Evolutionary conservation across 2,888 invertebrate species (phyloP), one percentile per base, ranked within the genome.

Genomic region (Caenorhabditis sinica): DNA sequence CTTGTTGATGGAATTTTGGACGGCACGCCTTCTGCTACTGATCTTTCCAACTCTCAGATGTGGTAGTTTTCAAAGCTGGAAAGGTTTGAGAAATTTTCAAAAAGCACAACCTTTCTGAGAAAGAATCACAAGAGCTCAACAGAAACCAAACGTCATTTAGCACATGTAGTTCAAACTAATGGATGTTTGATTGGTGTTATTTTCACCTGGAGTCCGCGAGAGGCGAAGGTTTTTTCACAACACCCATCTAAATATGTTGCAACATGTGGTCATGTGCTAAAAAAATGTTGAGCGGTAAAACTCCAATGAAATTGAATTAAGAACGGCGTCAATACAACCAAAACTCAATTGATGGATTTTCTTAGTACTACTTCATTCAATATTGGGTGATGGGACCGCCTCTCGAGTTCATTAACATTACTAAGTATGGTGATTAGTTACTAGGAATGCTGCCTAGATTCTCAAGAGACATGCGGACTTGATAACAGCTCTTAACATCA

Each of bases 81-180:
- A 53, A 60, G 25, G 28, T 5, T 56, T 40, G 25, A 5, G 20
- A 49, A 23, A 61, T 33, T 28, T 73, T 53, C 17, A 43, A 17
- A 56, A 72, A 61, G 15, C 45, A 49, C 1, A 49, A 60, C 49
- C n/a, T 33, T 73, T 73, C 49, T 51, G 8, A 61, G 73, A 60
- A 58, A 43, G n/a, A 36, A 40, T 40, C 40, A 13, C 6, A 40
- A 40, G 40, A 43, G 13, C 30, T 72, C 43, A 72, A 58, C 58
- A 72, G 36, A 72, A 58, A 72, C 58, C 60, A 58, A 72, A 40
- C 60, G 49, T 60, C 58, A 72, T 40, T 58, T 45, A 72, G 51
- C 25, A 61, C 45, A 45, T 65, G 28, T 65, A 45, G 40, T 65
- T 49, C 43, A 28, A 28, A 28, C 25, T 68, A 68, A 36, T 51